These are phyloP conservation scores for Catocala fraxini DNA, from an alignment of 2,888 invertebrate species.

Conservation along the genomic window DNA sequence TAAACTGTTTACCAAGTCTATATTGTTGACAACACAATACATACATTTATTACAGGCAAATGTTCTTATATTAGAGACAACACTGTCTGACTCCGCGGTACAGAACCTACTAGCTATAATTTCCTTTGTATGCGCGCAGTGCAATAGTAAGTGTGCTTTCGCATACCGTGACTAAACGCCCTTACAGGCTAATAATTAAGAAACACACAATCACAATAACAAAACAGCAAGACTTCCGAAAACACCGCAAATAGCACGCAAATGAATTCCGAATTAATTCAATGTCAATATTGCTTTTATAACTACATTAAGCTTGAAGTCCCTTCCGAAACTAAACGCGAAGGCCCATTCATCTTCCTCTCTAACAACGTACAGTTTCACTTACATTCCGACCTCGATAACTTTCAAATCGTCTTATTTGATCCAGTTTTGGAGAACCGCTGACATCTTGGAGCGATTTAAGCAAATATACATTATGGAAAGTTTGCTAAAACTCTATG, in stretches of 20 bases:
- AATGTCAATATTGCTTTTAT: constrained; percentile 13
- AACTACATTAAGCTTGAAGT: not conserved
- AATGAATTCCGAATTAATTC: constrained; percentile 37
- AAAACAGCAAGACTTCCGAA: too few species aligned
- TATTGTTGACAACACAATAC: too few species aligned
- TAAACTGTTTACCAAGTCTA: too few species aligned
- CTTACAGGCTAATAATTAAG: too few species aligned
- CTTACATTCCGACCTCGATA: constrained; percentile 10
- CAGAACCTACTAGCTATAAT: too few species aligned
- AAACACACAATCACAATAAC: too few species aligned
- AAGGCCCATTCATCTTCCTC: constrained; percentile 10
- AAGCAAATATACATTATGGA: constrained; percentile 13
- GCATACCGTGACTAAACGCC: too few species aligned
- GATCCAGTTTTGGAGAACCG: constrained; percentile 15
- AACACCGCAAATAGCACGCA: not conserved
- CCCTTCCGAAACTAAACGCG: not conserved
- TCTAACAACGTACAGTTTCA: not conserved
- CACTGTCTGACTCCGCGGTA: too few species aligned
- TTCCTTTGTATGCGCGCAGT: too few species aligned
- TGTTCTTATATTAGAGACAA: too few species aligned
- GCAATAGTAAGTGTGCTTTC: too few species aligned
- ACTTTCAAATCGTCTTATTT: constrained; percentile 10
- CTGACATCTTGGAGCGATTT: constrained; percentile 14
- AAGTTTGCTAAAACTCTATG: constrained; percentile 6
- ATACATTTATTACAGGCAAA: too few species aligned